A percentile compares a stretch with the other conserved stretches of the same genome.
phyloP scores from a whole-genome alignment of 2,888 invertebrate species.

The Lithophane socia region DNA sequence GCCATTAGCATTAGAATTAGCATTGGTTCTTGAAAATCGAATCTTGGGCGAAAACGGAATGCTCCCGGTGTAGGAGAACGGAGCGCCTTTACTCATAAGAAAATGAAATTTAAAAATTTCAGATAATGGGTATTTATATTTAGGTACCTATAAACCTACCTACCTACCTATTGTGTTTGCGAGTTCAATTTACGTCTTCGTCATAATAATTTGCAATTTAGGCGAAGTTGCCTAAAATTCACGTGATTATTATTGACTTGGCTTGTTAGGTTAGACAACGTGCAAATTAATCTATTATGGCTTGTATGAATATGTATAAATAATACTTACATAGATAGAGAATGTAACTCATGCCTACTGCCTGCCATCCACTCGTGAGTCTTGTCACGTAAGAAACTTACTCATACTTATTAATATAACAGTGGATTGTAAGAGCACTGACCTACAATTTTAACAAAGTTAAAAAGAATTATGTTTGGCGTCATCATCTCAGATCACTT shows the following conservation, averaged over 20 bases:
- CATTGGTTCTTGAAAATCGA: not conserved
- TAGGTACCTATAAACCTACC: not conserved
- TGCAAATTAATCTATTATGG: constrained; percentile 29
- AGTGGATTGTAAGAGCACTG: constrained; percentile 40
- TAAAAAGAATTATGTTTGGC: not conserved
- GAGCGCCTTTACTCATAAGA: not conserved
- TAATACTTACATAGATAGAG: not conserved
- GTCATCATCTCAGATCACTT: not conserved
- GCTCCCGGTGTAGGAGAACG: not conserved
- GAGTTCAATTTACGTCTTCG: constrained; percentile 15
- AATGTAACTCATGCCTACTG: not conserved
- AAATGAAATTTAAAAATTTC: not conserved
- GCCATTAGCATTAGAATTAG: not conserved
- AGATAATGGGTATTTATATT: not conserved
- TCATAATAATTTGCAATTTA: constrained; percentile 24
- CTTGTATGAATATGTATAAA: not conserved
- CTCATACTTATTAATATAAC: constrained; percentile 46
- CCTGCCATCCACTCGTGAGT: constrained; percentile 25
- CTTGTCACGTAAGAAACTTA: constrained; percentile 47
- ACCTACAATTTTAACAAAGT: constrained; percentile 31
- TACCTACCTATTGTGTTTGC: not conserved
- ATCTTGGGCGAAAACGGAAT: not conserved
- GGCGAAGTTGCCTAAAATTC: constrained; percentile 1
- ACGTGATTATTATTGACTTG: constrained; percentile 3
- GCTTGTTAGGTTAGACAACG: constrained; percentile 18